Percentiles rank a stretch among this genome's conserved stretches.
Evolutionary conservation across 2,888 invertebrate genomes (phyloP).

Genomic region (Polyommatus iphigenia): DNA sequence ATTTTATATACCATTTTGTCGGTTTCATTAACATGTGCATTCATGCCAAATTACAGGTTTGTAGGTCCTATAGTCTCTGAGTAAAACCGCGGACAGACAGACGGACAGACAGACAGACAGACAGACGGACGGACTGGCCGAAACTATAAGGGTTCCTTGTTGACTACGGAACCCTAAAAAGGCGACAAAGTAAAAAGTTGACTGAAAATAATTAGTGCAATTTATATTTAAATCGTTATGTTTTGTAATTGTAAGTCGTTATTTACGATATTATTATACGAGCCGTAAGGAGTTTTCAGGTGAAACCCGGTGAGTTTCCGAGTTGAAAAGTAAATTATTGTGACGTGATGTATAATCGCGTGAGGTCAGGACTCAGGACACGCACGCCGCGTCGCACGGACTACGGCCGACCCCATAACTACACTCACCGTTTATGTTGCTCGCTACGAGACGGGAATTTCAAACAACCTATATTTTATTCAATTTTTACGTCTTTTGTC

Average conservation of each 20-base stretch:
- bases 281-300: slow-evolving; percentile 8
- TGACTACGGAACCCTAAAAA: no score
- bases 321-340: slow-evolving; percentile 37
- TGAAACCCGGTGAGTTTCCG: slow-evolving; percentile 18
- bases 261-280: slow-evolving; percentile 2
- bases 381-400: slow-evolving; percentile 51
- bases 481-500: background rate
- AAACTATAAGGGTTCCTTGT: no score
- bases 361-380: slow-evolving; percentile 55
- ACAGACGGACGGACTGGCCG: no score
- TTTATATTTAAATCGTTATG: slow-evolving; percentile 19
- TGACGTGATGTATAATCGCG: slow-evolving; percentile 51
- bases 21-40: no score
- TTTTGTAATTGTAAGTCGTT: background rate
- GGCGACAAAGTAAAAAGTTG: no score
- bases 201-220: background rate
- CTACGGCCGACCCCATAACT: slow-evolving; percentile 52
- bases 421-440: slow-evolving; percentile 45
- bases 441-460: slow-evolving; percentile 20
- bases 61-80: no score
- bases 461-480: background rate
- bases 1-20: no score
- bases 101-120: no score
- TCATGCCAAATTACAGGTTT: no score
- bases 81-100: no score